phyloP scores from a whole-genome alignment of 2,113 vertebrate genomes.

The Chrysochloris asiatica region DNA sequence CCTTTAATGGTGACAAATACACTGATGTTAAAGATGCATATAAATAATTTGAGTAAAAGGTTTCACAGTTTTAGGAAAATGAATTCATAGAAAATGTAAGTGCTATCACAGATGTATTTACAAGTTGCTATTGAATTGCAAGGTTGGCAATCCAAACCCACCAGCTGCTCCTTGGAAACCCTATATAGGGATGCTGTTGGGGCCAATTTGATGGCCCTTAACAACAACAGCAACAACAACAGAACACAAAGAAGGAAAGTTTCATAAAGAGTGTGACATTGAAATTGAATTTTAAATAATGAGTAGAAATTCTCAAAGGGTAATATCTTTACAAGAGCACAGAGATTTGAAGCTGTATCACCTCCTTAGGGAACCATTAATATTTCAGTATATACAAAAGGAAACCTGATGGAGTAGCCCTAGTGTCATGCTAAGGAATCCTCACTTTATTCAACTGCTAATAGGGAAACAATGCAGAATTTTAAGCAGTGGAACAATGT shows the following conservation, averaged over 20 bases:
- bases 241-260: slow-evolving; percentile 13
- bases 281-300: not conserved
- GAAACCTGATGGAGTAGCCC: not conserved
- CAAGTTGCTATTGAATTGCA: no score
- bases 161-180: no score
- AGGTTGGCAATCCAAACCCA: no score
- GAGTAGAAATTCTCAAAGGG: not conserved
- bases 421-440: not conserved
- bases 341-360: not conserved
- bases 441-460: not conserved
- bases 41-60: not conserved
- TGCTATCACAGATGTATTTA: not conserved
- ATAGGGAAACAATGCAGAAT: not conserved
- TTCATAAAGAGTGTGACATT: slow-evolving; percentile 13
- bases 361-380: not conserved
- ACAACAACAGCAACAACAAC: no score
- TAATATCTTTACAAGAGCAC: not conserved
- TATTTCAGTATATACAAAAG: not conserved
- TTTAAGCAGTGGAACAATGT: not conserved
- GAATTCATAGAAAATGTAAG: slow-evolving; percentile 24
- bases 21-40: not conserved
- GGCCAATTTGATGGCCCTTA: not conserved
- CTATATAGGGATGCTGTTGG: no score
- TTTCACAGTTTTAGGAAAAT: slow-evolving; percentile 19
- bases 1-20: not conserved